Conservation (phyloP, 2,113 vertebrate species). For the Campylorhamphus procurvoides region DNA sequence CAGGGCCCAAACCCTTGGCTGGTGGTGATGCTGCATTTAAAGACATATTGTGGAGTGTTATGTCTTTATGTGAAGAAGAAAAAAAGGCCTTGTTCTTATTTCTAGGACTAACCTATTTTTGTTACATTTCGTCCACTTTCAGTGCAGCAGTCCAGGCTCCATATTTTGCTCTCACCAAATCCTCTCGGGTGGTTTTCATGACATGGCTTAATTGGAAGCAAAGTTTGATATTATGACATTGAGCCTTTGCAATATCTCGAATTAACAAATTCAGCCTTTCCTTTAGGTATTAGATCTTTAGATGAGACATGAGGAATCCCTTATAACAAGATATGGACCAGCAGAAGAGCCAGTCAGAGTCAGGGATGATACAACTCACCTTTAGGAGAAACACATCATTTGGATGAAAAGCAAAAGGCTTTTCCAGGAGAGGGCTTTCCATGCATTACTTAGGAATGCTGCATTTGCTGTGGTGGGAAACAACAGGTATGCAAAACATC, state of each 20-base stretch:
- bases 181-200: background rate
- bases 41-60: background rate
- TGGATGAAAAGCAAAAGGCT: background rate
- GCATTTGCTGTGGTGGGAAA: background rate
- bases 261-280: background rate
- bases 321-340: background rate
- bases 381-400: background rate
- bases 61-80: background rate
- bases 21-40: fast-evolving
- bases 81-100: background rate
- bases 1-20: background rate
- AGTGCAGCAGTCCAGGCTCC: background rate
- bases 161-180: background rate
- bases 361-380: background rate
- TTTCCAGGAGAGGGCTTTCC: background rate
- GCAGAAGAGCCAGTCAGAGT: background rate
- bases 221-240: background rate
- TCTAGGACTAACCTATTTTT: background rate
- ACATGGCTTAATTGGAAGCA: background rate
- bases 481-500: background rate
- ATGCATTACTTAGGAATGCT: background rate
- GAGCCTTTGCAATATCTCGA: background rate
- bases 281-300: background rate
- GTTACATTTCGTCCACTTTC: background rate
- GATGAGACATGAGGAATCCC: background rate